These are phyloP conservation scores for Falco biarmicus DNA, from an alignment of 2,797 vertebrate species.

Conservation along the genomic window DNA sequence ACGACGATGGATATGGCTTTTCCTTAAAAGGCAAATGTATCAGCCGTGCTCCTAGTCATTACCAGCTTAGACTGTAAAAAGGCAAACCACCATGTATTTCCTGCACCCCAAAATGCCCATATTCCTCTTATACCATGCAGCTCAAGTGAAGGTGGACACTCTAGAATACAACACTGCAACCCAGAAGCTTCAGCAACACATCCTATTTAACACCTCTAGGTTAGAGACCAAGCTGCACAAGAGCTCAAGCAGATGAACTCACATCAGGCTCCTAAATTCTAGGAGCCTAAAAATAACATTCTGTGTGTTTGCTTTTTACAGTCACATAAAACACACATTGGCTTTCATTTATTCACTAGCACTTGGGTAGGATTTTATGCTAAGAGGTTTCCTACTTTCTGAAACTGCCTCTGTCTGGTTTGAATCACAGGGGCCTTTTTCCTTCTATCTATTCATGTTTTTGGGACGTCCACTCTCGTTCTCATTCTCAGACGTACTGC, in stretches of 20 bases:
- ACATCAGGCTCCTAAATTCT: neutral
- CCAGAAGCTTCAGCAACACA: neutral
- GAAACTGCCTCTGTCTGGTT: neutral
- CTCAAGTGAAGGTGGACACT: neutral
- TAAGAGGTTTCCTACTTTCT: neutral
- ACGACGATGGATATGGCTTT: neutral
- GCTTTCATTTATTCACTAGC: neutral
- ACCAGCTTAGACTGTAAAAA: neutral
- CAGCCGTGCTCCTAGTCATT: neutral
- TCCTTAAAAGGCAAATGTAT: neutral
- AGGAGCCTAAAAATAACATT: constrained; percentile 7
- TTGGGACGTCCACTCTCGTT: neutral
- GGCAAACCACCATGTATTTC: neutral
- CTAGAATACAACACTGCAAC: neutral
- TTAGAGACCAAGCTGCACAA: neutral
- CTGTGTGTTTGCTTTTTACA: neutral
- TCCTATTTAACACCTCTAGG: neutral
- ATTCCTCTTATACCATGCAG: neutral
- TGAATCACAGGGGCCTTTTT: neutral
- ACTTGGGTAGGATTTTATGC: neutral
- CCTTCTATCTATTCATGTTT: neutral
- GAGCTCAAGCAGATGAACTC: constrained; percentile 1
- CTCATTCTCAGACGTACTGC: neutral
- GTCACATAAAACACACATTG: neutral
- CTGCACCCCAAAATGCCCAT: neutral